These are phyloP conservation scores for Bombycilla garrulus DNA, from an alignment of 2,113 vertebrate species.

Conservation along the genomic window DNA sequence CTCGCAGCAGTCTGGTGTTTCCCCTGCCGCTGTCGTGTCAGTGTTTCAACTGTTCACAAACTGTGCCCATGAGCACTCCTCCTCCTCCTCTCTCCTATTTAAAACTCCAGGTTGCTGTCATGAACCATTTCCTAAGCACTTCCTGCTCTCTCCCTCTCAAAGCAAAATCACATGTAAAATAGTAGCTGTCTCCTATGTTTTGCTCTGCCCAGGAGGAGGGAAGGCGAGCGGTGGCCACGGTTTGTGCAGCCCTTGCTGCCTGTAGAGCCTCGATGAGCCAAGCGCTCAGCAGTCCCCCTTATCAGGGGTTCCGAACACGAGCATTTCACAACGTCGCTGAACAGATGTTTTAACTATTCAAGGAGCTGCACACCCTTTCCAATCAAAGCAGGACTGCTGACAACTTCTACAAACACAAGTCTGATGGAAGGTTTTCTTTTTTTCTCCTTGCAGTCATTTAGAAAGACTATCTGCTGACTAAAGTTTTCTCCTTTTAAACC, in stretches of 20 bases:
- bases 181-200: constrained; percentile 47
- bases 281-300: constrained; percentile 62
- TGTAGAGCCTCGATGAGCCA: constrained; percentile 43
- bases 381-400: constrained; percentile 60
- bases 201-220: constrained; percentile 56
- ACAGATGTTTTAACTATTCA: constrained; percentile 75
- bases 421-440: not conserved
- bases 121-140: constrained; percentile 54
- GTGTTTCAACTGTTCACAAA: constrained; percentile 28
- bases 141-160: constrained; percentile 45
- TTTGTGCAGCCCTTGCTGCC: constrained; percentile 48
- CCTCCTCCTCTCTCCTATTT: constrained; percentile 37
- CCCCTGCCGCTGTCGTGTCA: constrained; percentile 41
- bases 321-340: constrained; percentile 69
- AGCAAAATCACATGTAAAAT: constrained; percentile 45
- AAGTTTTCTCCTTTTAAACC: constrained; percentile 33
- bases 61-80: constrained; percentile 56
- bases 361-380: constrained; percentile 58
- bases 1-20: constrained; percentile 13
- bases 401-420: constrained; percentile 23
- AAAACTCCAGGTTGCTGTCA: constrained; percentile 46
- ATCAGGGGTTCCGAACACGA: constrained; percentile 64
- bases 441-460: not conserved
- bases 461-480: constrained; percentile 41
- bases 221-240: constrained; percentile 63